phyloP scores from a whole-genome alignment of 2,797 vertebrate genomes.

The Hyperoplus lanceolatus region DNA sequence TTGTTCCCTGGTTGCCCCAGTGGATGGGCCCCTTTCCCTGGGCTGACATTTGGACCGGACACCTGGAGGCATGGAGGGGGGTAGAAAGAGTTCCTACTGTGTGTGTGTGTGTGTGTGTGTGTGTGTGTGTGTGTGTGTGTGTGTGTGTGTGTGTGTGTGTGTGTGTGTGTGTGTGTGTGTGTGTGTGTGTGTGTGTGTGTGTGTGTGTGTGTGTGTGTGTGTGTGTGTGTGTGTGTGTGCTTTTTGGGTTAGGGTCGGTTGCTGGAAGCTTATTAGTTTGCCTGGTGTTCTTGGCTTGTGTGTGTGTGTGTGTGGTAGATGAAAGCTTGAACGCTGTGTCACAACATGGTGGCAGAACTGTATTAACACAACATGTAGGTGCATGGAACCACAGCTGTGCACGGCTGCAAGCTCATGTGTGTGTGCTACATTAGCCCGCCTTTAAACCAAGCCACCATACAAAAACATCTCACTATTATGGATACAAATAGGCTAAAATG shows the following conservation, averaged over 20 bases:
- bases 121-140: conserved; percentile 39
- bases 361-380: conserved; percentile 42
- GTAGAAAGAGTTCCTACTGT: conserved; percentile 59
- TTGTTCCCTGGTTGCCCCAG: conserved; percentile 70
- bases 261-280: conserved; percentile 67
- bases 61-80: conserved; percentile 81
- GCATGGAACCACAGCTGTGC: conserved; percentile 44
- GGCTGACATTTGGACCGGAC: conserved; percentile 84
- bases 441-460: background rate
- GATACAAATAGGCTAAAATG: background rate
- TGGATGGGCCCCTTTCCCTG: conserved; percentile 76
- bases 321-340: conserved; percentile 29
- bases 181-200: conserved; percentile 37
- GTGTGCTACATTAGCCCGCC: background rate
- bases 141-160: conserved; percentile 39
- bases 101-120: conserved; percentile 37
- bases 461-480: background rate
- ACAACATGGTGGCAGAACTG: conserved; percentile 36
- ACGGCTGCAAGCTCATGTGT: conserved; percentile 17
- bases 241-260: conserved; percentile 44
- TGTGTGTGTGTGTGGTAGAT: conserved; percentile 20
- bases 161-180: conserved; percentile 39
- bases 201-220: conserved; percentile 38
- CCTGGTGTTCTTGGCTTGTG: conserved; percentile 60
- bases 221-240: conserved; percentile 39